Conservation (phyloP, 2,888 invertebrate genomes). For the Gastrophysa polygoni region DNA sequence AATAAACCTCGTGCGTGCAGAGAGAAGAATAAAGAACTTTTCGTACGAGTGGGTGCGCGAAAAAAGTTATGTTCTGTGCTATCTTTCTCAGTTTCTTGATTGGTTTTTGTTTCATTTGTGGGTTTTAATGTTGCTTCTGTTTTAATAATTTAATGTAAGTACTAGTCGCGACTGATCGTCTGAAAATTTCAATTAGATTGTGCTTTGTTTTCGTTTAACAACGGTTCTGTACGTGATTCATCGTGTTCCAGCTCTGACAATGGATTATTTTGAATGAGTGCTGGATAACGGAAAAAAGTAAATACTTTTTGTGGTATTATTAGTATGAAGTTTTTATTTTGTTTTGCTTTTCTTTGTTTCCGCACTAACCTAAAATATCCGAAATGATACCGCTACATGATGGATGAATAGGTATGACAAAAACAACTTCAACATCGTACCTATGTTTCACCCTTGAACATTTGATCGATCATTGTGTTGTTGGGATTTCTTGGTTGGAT, state of each 20-base stretch:
- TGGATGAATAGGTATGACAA: background rate
- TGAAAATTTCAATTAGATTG: slow-evolving; percentile 19
- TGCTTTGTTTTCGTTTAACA: slow-evolving; percentile 32
- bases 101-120: slow-evolving; percentile 22
- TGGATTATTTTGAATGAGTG: slow-evolving; percentile 30
- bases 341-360: slow-evolving; percentile 26
- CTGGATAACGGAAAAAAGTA: slow-evolving; percentile 36
- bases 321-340: slow-evolving; percentile 14
- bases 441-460: too few species aligned
- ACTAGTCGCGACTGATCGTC: slow-evolving; percentile 23
- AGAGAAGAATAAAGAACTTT: slow-evolving; percentile 13
- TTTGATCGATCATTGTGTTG: too few species aligned
- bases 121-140: slow-evolving; percentile 21
- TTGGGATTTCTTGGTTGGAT: too few species aligned
- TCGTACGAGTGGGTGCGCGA: slow-evolving; percentile 13
- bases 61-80: slow-evolving; percentile 25
- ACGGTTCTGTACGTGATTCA: slow-evolving; percentile 23
- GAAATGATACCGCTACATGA: background rate
- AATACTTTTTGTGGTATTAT: slow-evolving; percentile 27
- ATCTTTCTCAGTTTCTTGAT: slow-evolving; percentile 16
- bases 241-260: slow-evolving; percentile 28
- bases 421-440: background rate
- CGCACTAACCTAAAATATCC: slow-evolving; percentile 7
- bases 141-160: slow-evolving; percentile 27
- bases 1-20: slow-evolving; percentile 7